A percentile compares a stretch with the other conserved stretches of the same genome.
Evolutionary conservation across 2,113 vertebrate species (phyloP).

Genomic region (Panurus biarmicus): DNA sequence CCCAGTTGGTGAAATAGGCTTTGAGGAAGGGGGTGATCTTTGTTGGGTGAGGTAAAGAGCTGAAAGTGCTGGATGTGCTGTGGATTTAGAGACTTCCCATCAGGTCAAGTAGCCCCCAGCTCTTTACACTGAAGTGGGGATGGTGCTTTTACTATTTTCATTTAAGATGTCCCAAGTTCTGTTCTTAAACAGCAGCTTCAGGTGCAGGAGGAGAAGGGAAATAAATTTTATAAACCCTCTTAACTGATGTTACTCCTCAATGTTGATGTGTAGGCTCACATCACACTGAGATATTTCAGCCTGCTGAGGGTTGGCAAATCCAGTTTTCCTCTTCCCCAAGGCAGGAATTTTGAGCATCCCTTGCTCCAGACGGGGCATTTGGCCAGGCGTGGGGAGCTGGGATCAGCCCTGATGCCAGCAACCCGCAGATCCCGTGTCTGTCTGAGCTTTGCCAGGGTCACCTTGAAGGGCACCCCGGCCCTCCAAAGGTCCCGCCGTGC

Average conservation of each 20-base stretch:
- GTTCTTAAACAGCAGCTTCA: not conserved
- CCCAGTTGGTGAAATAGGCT: not conserved
- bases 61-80: not conserved
- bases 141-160: not conserved
- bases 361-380: not conserved
- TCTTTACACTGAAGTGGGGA: not conserved
- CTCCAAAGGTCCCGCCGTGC: not conserved
- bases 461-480: not conserved
- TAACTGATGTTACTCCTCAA: not conserved
- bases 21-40: not conserved
- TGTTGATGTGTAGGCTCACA: too few species aligned
- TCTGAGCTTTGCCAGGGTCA: not conserved
- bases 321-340: not conserved
- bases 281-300: fast-evolving
- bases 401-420: not conserved
- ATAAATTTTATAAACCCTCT: not conserved
- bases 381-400: not conserved
- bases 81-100: not conserved
- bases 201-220: not conserved
- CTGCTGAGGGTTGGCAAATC: not conserved
- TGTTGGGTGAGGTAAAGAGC: not conserved
- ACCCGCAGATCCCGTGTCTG: fast-evolving
- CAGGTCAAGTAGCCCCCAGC: not conserved
- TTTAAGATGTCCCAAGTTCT: not conserved
- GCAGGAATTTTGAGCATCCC: not conserved